Evolutionary conservation across 2,113 vertebrate genomes (phyloP).

Genomic region (Saimiri boliviensis): DNA sequence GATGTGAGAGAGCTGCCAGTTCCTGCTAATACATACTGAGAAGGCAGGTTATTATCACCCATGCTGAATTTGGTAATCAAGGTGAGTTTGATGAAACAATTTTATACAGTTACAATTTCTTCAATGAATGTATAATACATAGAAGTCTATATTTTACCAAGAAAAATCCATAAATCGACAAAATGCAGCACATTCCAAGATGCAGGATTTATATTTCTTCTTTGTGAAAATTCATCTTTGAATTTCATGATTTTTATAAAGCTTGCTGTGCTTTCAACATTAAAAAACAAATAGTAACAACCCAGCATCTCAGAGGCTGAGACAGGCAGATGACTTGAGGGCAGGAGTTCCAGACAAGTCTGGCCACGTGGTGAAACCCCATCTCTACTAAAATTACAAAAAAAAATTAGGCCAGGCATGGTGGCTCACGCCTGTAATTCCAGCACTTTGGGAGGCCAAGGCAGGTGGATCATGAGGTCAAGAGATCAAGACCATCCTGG

Average conservation of each 20-base stretch:
- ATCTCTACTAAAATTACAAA: too few relatives aligned
- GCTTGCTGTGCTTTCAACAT: not conserved
- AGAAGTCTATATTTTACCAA: not conserved
- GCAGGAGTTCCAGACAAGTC: too few relatives aligned
- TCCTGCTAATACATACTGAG: not conserved
- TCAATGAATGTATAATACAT: not conserved
- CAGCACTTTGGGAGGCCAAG: too few relatives aligned
- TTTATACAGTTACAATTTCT: slow-evolving; percentile 42
- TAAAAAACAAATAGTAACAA: not conserved
- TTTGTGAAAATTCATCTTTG: not conserved
- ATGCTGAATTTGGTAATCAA: slow-evolving; percentile 38
- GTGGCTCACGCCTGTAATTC: too few relatives aligned
- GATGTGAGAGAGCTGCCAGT: not conserved
- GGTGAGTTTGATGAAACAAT: slow-evolving; percentile 23
- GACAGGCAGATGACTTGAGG: too few relatives aligned
- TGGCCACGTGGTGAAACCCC: too few relatives aligned
- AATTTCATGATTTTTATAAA: slow-evolving; percentile 46
- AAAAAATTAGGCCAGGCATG: too few relatives aligned
- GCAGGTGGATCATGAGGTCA: too few relatives aligned
- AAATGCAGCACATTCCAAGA: not conserved
- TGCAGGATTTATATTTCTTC: not conserved
- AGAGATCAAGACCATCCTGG: too few relatives aligned
- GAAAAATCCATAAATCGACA: not conserved
- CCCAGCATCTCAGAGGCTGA: too few relatives aligned
- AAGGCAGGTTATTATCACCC: not conserved